Base-by-base conservation (phyloP, 1,140 invertebrate species). In the Dendroctonus ponderosae region DNA sequence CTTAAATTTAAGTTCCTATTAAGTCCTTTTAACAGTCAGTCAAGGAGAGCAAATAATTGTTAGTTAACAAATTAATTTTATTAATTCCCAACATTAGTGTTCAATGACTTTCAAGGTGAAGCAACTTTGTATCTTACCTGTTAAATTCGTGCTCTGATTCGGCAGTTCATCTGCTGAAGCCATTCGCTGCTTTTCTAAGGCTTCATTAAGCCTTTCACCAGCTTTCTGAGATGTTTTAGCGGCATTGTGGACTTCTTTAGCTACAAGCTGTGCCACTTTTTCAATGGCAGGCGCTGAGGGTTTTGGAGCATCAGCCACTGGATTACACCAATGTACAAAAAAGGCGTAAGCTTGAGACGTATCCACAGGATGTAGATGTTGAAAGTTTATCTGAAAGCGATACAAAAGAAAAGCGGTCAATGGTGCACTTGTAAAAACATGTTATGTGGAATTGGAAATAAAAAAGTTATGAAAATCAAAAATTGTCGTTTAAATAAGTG, bases 271-370 rank as follows among this genome's bases (percentile, higher is more conserved):
- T n/a, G 73, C 69, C 49, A 77, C 51, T 26, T 67, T 71, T 15
- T 74, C 70, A 62, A 73, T 72, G 8, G 71, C 59, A n/a, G 69
- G 63, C 5, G 70, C 58, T 37, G 58, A 14, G 7, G 59, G 70
- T 59, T 72, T 73, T 12, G 72, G 73, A 15, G 69, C 48, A 59
- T 77, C 75, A 41, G 63, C 50, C 58, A 75, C 71, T 6, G 76
- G 73, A n/a, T 74, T 65, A 71, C 77, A 79, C 37, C 65, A 62
- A 62, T 79, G 77, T 5, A 78, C 75, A 71, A 77, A 78, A 61
- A 75, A 78, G 48, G 74, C 41, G 64, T 64, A 74, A 43, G 70
- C 60, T 56, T 71, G 40, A 4, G 57, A 61, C 7, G 67, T 71
- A 54, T 76, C 71, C 7, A 76, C 72, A 62, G 66, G 12, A 65